Evolutionary conservation across 1,140 invertebrate genomes (phyloP).

Genomic region (Bombyx mandarina): DNA sequence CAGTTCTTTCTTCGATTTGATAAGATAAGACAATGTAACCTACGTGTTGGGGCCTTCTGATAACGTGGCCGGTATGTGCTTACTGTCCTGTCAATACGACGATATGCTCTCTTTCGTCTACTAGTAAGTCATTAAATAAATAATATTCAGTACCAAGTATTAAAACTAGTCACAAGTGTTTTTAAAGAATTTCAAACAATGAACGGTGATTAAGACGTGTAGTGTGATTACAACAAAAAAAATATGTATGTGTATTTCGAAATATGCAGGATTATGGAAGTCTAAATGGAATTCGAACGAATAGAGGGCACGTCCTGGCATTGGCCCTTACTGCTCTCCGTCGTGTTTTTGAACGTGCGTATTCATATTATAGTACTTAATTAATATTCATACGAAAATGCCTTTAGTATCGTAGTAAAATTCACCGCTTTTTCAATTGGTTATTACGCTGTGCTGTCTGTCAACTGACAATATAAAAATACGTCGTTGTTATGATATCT

Average conservation of each 20-base stretch:
- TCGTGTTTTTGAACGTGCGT: slow-evolving; percentile 54
- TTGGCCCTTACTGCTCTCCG: slow-evolving; percentile 52
- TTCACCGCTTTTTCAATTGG: background rate
- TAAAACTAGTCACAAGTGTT: background rate
- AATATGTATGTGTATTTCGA: slow-evolving; percentile 10
- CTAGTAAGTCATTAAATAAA: slow-evolving; percentile 19
- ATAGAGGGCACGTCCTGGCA: slow-evolving; percentile 37
- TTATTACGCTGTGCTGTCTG: background rate
- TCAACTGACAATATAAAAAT: too few species aligned
- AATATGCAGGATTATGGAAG: slow-evolving; percentile 24
- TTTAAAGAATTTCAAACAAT: too few species aligned
- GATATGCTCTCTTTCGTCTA: slow-evolving; percentile 44
- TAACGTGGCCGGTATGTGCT: slow-evolving; percentile 40
- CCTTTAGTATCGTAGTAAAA: background rate
- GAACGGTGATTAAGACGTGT: too few species aligned
- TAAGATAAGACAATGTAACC: slow-evolving; percentile 63
- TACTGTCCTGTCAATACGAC: slow-evolving; percentile 51
- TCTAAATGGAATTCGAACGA: slow-evolving; percentile 51
- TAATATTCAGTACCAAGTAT: slow-evolving; percentile 7
- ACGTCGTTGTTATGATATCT: too few species aligned
- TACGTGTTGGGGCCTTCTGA: slow-evolving; percentile 42
- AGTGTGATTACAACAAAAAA: slow-evolving; percentile 1
- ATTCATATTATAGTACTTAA: slow-evolving; percentile 8
- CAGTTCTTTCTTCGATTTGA: slow-evolving; percentile 35
- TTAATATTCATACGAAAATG: too few species aligned